Percentiles rank a stretch among this genome's conserved stretches.
These are phyloP conservation scores for Perognathus longimembris DNA, from an alignment of 2,113 vertebrate species.

Conservation along the genomic window DNA sequence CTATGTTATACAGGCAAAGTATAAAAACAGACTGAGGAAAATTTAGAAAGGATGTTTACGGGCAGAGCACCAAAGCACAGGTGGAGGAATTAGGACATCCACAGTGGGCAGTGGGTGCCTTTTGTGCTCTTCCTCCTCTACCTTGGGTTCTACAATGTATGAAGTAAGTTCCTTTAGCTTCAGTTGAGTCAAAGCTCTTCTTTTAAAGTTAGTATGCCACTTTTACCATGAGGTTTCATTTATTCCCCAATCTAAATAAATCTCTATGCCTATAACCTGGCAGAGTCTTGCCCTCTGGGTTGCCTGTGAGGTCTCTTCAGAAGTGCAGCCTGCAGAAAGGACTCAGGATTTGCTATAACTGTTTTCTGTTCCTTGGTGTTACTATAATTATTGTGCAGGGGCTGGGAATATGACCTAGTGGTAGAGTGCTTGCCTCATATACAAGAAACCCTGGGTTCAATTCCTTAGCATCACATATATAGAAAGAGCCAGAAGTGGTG, in stretches of 20 bases:
- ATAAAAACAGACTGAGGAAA: not conserved
- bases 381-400: not conserved
- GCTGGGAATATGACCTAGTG: no score
- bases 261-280: not conserved
- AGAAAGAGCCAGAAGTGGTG: no score
- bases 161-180: not conserved
- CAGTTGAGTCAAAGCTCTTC: conserved; percentile 2
- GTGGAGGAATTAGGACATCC: not conserved
- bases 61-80: not conserved
- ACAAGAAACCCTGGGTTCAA: no score
- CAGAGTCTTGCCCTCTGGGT: not conserved
- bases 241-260: not conserved
- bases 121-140: not conserved
- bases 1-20: not conserved
- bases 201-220: not conserved
- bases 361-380: not conserved
- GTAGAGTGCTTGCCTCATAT: no score
- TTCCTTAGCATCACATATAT: no score
- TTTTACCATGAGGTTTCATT: not conserved
- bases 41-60: not conserved
- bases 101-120: not conserved
- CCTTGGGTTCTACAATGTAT: not conserved
- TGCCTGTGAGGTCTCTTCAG: not conserved
- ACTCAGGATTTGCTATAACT: not conserved
- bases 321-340: not conserved